A percentile compares a stretch with the other conserved stretches of the same genome.
These are phyloP conservation scores for Orthosia gothica DNA, from an alignment of 2,888 invertebrate genomes.

Conservation along the genomic window DNA sequence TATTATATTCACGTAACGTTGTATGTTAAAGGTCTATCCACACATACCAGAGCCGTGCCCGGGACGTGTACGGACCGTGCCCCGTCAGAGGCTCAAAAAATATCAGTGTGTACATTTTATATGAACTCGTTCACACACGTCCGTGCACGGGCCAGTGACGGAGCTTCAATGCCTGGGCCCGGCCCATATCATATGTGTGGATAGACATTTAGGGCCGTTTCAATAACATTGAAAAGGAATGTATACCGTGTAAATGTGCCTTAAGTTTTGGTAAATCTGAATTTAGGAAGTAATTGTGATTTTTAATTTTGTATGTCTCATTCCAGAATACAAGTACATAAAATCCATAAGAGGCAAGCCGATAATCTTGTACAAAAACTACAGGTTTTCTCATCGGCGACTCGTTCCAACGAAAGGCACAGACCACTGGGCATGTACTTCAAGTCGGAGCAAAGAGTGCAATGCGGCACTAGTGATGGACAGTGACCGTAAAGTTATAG, in stretches of 20 bases:
- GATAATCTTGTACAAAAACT: slow-evolving; percentile 30
- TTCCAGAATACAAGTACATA: slow-evolving; percentile 27
- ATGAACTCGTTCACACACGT: no score
- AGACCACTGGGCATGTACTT: slow-evolving; percentile 39
- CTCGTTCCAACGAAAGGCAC: neutral
- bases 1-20: no score
- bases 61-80: no score
- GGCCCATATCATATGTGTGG: no score
- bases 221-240: neutral
- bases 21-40: no score
- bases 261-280: neutral
- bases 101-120: no score
- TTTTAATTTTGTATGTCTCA: neutral
- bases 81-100: no score
- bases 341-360: slow-evolving; percentile 34
- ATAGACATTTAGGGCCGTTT: no score
- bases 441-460: slow-evolving; percentile 30
- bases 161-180: no score
- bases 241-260: neutral
- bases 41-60: no score
- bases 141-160: no score
- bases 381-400: slow-evolving; percentile 16
- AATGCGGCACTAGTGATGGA: slow-evolving; percentile 13
- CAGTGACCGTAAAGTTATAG: neutral
- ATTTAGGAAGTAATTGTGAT: neutral